Base-by-base conservation (phyloP, 2,113 vertebrate species). In the Phalacrocorax carbo region DNA sequence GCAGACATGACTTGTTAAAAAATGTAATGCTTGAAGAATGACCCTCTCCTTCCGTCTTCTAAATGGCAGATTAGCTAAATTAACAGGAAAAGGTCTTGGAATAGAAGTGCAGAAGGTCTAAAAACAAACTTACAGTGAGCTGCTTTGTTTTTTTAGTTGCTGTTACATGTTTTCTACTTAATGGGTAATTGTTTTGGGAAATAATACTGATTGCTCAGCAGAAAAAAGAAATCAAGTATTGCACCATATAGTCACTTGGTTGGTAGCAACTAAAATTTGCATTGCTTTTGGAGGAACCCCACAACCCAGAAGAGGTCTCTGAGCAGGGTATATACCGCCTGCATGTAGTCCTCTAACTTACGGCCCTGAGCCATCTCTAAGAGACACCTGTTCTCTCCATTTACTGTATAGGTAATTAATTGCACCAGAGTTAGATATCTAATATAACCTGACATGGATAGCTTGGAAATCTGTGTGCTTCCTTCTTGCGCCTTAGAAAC, bases 301-400 rank as follows among this genome's bases (percentile, higher is more conserved):
- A 42, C 0, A 0, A 34, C 26, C 10, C 76, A 55, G 54, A 72
- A 10, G 1, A 71, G 11, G 19, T 71, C 7, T 66, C 65, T 78
- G 46, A 81, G 32, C 46, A 57, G 30, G 3, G 10, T 57, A 17
- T 6, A 20, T 23, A 40, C 4, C 0, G 0, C 61, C 38, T n/a
- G 16, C 44, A 20, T 27, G 5, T 32, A 62, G 5, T 14, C 42
- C 9, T 13, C 13, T 34, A 46, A 29, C 38, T 16, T 40, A 36
- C 1, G 4, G 13, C 10, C 79, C 64, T 36, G 15, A 66, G 44
- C 15, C 26, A 29, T 36, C 36, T 40, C 21, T 21, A 15, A 42
- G 21, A 76, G 44, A 42, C 17, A 32, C 4, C 5, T n/a, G 14
- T 60, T 51, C 23, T 79, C 40, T 66, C 12, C 18, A 15, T 52